Evolutionary conservation across 1,140 invertebrate species (phyloP).

Genomic region (Drosophila parabipectinata): DNA sequence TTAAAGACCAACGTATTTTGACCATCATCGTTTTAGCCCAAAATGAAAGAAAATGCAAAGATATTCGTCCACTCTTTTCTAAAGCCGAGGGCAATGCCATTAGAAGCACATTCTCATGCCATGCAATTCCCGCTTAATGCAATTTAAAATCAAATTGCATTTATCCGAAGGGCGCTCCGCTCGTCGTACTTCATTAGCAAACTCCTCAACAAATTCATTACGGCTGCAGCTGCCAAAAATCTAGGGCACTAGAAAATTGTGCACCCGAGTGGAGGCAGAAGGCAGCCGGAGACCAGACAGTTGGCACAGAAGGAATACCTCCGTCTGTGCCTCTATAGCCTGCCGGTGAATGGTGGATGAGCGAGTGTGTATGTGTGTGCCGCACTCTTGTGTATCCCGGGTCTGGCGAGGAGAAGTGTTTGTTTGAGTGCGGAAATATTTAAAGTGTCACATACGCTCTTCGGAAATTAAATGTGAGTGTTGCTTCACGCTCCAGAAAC

Average conservation of each 20-base stretch:
- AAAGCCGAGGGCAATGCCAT: constrained; percentile 22
- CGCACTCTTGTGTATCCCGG: constrained; percentile 7
- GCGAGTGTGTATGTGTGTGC: background rate
- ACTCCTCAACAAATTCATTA: constrained; percentile 78
- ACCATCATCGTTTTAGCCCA: background rate
- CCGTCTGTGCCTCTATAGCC: constrained; percentile 19
- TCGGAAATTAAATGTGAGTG: constrained; percentile 78
- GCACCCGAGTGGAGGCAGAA: constrained; percentile 34
- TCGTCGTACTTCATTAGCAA: constrained; percentile 71
- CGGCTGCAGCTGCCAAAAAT: constrained; percentile 64
- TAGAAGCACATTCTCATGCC: constrained; percentile 28
- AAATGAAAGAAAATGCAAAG: constrained; percentile 14
- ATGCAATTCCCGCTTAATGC: constrained; percentile 61
- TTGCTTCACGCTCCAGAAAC: constrained; percentile 58
- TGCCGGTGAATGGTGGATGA: constrained; percentile 2
- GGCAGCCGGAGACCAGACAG: constrained; percentile 31
- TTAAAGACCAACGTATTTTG: constrained; percentile 7
- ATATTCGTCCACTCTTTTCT: constrained; percentile 26
- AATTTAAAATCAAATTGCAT: constrained; percentile 75
- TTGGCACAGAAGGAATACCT: constrained; percentile 21
- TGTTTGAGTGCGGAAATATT: constrained; percentile 76
- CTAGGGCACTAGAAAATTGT: constrained; percentile 60
- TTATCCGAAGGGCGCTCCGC: constrained; percentile 48
- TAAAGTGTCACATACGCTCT: constrained; percentile 77
- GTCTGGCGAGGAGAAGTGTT: constrained; percentile 49